Conservation (phyloP, 2,888 invertebrate species). For the Calliopum simillimum region DNA sequence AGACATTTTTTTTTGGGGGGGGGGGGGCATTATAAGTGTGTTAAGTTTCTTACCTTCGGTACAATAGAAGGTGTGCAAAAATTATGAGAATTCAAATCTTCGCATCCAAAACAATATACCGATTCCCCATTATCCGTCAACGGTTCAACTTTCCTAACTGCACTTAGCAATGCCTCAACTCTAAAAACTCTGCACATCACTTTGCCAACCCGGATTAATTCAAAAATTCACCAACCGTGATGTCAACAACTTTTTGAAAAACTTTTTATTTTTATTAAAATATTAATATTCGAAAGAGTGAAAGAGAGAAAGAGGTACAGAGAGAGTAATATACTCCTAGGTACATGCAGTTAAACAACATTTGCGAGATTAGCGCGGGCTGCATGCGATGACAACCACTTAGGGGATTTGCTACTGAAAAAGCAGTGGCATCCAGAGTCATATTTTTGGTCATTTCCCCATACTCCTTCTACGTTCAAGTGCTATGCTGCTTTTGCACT, state of each 20-base stretch:
- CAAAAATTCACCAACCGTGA: conserved; percentile 62
- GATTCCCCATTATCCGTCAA: too few relatives aligned
- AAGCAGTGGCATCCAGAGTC: conserved; percentile 6
- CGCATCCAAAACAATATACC: too few relatives aligned
- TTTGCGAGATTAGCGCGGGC: background rate
- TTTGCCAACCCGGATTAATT: conserved; percentile 53
- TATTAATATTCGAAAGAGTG: conserved; percentile 37
- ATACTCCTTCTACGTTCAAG: background rate
- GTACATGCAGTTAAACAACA: background rate
- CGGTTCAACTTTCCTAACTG: too few relatives aligned
- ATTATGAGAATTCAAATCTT: too few relatives aligned
- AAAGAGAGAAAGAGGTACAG: too few relatives aligned
- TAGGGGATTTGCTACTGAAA: background rate
- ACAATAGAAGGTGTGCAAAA: too few relatives aligned
- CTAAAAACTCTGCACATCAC: conserved; percentile 9
- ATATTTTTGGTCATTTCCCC: conserved; percentile 26
- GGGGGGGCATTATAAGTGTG: too few relatives aligned
- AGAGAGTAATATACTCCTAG: background rate
- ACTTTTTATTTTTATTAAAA: conserved; percentile 31
- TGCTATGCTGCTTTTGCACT: background rate
- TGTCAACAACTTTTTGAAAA: conserved; percentile 46
- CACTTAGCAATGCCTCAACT: too few relatives aligned
- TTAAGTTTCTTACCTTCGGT: too few relatives aligned
- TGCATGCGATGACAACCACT: background rate
- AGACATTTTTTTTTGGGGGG: too few relatives aligned